Evolutionary conservation across 1,140 invertebrate genomes (phyloP), one percentile per base, ranked within the genome.

Genomic region (Camponotus floridanus): DNA sequence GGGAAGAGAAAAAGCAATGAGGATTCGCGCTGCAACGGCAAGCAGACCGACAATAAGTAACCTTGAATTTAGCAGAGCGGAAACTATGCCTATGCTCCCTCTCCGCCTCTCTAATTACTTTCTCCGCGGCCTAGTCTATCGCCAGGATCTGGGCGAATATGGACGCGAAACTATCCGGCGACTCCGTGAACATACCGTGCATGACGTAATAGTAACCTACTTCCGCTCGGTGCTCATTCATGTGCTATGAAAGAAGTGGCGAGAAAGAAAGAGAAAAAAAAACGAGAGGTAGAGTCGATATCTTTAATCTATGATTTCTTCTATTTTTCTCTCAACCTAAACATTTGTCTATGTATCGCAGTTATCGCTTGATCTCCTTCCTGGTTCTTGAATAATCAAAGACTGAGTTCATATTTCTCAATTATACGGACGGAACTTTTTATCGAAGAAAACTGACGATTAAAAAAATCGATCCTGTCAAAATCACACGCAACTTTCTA

Each of bases 11-110:
- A 78, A 59, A 62, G 61, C 59, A 51, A 51, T 18, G 59, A 76
- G 48, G 84, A 92, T 90, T 74, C 87, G 79, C 90, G 91, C 48
- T 51, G 78, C 86, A 85, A 73, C 42, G 51, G 71, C 87, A 76
- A 59, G 31, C 39, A 80, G 84, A 74, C 85, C 90, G 87, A 93
- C 92, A 92, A 93, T 92, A 84, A 91, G 90, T 89, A 91, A 92
- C 93, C 92, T 93, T 93, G 92, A 92, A 93, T 92, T 94, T 94
- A 93, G 92, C 93, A 92, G 93, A 94, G 93, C 93, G 92, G 93
- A 94, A 94, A 94, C 92, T 87, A 73, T 70, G 80, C 85, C 88
- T 80, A 59, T 89, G 81, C 76, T 76, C 61, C 71, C 73, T 48
- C 85, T 59, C 62, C 59, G 70, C 76, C 67, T 92, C 90, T 92